These are phyloP conservation scores for Rhinichthys klamathensis DNA, from an alignment of 2,113 vertebrate genomes.

Conservation along the genomic window DNA sequence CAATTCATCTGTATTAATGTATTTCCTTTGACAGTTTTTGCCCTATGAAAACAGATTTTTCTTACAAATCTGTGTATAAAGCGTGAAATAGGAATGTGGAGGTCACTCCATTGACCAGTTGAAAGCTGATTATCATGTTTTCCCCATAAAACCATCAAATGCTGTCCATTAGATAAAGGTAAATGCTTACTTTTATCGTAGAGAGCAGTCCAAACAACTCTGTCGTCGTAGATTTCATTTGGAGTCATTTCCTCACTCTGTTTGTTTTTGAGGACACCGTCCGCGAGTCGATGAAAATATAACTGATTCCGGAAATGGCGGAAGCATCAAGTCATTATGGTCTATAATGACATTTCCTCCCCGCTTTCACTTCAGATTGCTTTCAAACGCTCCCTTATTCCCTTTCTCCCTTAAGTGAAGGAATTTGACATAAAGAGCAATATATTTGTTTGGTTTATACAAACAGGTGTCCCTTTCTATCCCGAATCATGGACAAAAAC, in stretches of 20 bases:
- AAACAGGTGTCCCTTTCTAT: constrained; percentile 18
- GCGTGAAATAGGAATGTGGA: neutral
- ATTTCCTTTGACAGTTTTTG: neutral
- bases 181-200: constrained; percentile 62
- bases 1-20: neutral
- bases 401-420: constrained; percentile 29
- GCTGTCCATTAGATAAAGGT: constrained; percentile 13
- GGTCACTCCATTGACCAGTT: neutral
- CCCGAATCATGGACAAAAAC: neutral
- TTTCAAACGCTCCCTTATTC: constrained; percentile 32
- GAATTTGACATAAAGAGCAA: constrained; percentile 35
- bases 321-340: constrained; percentile 48
- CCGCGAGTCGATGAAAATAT: constrained; percentile 43
- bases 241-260: constrained; percentile 46
- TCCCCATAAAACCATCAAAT: constrained; percentile 11
- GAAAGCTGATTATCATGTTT: constrained; percentile 25
- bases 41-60: neutral
- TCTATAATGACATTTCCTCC: constrained; percentile 49
- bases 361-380: constrained; percentile 47
- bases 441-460: constrained; percentile 9
- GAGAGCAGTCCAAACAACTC: constrained; percentile 36
- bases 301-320: constrained; percentile 43
- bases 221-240: constrained; percentile 35
- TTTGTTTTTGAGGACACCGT: constrained; percentile 59
- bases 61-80: neutral